Conservation (phyloP, 1,140 invertebrate genomes). For the Brachionus rotundiformis region DNA sequence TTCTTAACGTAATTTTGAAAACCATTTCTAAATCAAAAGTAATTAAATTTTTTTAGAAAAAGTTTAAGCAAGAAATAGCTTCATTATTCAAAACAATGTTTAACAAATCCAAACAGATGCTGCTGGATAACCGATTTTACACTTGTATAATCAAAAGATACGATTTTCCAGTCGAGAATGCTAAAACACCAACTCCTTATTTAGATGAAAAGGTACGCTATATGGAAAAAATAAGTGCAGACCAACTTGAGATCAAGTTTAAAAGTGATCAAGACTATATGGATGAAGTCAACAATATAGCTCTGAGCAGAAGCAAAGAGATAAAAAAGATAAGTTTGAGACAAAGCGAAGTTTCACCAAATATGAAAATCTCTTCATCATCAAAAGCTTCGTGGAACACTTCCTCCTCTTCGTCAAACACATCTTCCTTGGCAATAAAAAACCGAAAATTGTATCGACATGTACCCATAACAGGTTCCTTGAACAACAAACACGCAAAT, state of each 20-base stretch:
- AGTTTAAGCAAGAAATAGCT: conserved; percentile 38
- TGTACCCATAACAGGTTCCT: background rate
- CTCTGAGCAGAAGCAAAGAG: background rate
- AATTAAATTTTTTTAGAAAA: conserved; percentile 4
- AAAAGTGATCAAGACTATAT: conserved; percentile 16
- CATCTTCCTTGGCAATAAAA: background rate
- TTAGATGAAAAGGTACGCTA: background rate
- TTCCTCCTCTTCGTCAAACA: background rate
- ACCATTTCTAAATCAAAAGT: background rate
- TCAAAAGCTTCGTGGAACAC: background rate
- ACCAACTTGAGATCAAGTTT: background rate
- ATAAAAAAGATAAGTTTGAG: background rate
- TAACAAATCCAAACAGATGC: background rate
- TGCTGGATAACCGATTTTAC: conserved; percentile 17
- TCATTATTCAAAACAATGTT: conserved; percentile 14
- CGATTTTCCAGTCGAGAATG: background rate
- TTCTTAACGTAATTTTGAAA: conserved; percentile 37
- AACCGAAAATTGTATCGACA: background rate
- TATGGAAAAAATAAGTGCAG: background rate
- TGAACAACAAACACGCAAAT: background rate
- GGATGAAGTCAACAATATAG: conserved; percentile 9
- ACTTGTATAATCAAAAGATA: conserved; percentile 18
- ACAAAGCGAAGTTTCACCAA: background rate
- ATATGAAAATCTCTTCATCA: background rate
- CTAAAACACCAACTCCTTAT: background rate